Evolutionary conservation across 2,888 invertebrate genomes (phyloP).

Genomic region (Netelia fuscicornis): DNA sequence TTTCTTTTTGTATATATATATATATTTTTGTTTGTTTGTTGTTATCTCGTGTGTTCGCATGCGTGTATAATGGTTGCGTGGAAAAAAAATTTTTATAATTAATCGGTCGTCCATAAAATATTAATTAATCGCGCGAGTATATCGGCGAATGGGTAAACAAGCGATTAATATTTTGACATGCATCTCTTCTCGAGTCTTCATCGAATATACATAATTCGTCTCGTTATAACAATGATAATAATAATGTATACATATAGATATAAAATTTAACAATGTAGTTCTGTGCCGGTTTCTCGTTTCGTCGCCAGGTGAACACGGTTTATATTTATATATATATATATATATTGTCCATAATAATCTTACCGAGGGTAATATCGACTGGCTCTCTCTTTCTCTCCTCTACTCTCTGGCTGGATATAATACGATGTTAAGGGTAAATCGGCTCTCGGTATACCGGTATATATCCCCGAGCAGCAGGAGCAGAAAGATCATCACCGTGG

Average conservation of each 20-base stretch:
- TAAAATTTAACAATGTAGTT: slow-evolving; percentile 53
- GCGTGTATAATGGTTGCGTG: background rate
- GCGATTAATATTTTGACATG: slow-evolving; percentile 33
- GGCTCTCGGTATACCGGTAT: slow-evolving; percentile 23
- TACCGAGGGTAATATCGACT: slow-evolving; percentile 23
- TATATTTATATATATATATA: background rate
- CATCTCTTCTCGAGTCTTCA: slow-evolving; percentile 4
- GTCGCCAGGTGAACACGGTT: slow-evolving; percentile 50
- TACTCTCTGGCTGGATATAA: slow-evolving; percentile 10
- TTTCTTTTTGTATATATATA: background rate
- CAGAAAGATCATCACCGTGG: slow-evolving; percentile 34
- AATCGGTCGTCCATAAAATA: slow-evolving; percentile 16
- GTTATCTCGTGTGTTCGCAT: background rate
- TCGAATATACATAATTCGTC: slow-evolving; percentile 2
- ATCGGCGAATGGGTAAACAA: slow-evolving; percentile 35
- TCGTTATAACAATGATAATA: background rate
- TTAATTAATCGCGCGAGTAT: slow-evolving; percentile 16
- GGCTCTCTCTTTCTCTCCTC: background rate
- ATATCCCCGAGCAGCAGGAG: slow-evolving; percentile 30
- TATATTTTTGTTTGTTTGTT: background rate
- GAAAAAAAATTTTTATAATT: slow-evolving; percentile 19
- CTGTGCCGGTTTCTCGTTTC: slow-evolving; percentile 28
- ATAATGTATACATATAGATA: slow-evolving; percentile 3
- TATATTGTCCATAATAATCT: slow-evolving; percentile 22
- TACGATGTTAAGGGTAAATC: slow-evolving; percentile 55